Base-by-base conservation (phyloP, 2,888 invertebrate species). In the Epinotia bilunana region DNA sequence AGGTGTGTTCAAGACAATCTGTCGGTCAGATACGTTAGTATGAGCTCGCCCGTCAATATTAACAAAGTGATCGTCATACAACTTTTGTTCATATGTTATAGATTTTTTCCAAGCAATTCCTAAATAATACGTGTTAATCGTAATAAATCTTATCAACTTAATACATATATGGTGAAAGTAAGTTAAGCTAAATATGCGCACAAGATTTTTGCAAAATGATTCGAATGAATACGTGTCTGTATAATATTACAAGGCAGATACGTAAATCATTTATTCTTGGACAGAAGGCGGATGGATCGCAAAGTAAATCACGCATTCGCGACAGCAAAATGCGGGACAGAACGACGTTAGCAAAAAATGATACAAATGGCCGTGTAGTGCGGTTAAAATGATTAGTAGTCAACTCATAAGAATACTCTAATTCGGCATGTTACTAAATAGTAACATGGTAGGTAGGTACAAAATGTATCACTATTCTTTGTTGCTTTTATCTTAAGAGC, bases 231-330 rank as follows among this genome's bases (percentile, higher is more conserved):
- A 46, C 7, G n/a, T 65, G 28, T 65, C 11, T 49, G 11, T 65
- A 18, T 43, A 28, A 65, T 65, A 53, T 46, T n/a, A 62, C 62
- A 60, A 60, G 46, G 5, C 46, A 55, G 33, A 28, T 12, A 28
- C 16, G 12, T 46, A 43, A 58, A 58, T 69, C 43, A 69, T 57
- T 43, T 69, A 58, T 58, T 69, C 43, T 69, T 46, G 68, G 58
- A 69, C 68, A 69, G 68, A 58, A 46, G 23, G 58, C 68, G 68
- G 68, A 69, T 69, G 58, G 28, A 58, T 58, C 58, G 9, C 58
- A 69, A 69, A 57, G 68, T 69, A 69, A 69, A 69, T 69, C 68
- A 69, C 43, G 55, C 20, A 16, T 57, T 67, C 57, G 53, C 49
- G 57, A 57, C 67, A 67, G 67, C 60, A 55, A 67, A 65, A 57